These are phyloP conservation scores for Pristionchus entomophagus DNA, from an alignment of 2,888 invertebrate species.

Conservation along the genomic window DNA sequence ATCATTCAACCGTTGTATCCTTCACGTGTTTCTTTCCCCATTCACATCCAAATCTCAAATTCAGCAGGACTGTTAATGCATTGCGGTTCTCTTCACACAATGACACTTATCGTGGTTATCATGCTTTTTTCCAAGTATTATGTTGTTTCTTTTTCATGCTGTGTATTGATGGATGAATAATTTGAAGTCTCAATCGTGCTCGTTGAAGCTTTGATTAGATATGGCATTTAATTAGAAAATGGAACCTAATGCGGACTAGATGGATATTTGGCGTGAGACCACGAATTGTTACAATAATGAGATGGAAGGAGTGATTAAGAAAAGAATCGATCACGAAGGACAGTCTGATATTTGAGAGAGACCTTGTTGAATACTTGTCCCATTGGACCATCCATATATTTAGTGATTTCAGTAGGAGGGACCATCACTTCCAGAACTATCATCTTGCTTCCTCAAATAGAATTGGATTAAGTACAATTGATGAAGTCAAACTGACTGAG, in stretches of 20 bases:
- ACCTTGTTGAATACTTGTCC: conserved; percentile 33
- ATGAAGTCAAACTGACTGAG: neutral
- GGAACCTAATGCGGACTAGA: neutral
- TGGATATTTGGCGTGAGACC: neutral
- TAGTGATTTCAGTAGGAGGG: neutral
- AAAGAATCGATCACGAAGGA: conserved; percentile 35
- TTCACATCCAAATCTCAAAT: conserved; percentile 13
- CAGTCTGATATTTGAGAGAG: neutral
- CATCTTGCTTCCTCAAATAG: conserved; percentile 5
- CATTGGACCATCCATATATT: conserved; percentile 26
- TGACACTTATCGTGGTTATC: neutral
- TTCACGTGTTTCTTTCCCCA: neutral
- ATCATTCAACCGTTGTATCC: neutral
- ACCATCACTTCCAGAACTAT: conserved; percentile 34
- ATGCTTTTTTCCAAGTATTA: neutral
- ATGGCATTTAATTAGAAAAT: neutral
- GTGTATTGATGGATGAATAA: neutral
- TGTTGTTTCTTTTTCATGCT: neutral
- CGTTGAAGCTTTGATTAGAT: neutral
- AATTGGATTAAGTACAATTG: neutral
- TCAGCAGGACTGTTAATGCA: conserved; percentile 1
- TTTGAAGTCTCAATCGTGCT: neutral
- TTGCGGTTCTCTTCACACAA: neutral
- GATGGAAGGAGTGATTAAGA: conserved; percentile 6
- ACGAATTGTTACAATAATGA: neutral